These are phyloP conservation scores for Agrotis exclamationis DNA, from an alignment of 2,888 invertebrate genomes.

Conservation along the genomic window DNA sequence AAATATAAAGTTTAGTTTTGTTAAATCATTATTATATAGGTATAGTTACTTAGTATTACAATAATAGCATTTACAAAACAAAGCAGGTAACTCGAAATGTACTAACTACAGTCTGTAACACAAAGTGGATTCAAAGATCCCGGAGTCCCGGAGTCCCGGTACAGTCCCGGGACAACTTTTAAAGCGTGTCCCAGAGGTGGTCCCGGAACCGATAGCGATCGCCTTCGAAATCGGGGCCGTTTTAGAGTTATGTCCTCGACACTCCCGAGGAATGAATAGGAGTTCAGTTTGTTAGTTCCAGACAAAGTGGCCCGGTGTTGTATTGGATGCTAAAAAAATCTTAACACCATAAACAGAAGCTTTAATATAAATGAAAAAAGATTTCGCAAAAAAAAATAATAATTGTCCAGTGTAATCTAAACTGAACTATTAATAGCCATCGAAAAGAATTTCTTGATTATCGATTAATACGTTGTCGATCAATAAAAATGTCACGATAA, in stretches of 20 bases:
- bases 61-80: not conserved
- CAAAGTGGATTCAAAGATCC: constrained; percentile 53
- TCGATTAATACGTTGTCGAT: too few relatives aligned
- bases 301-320: constrained; percentile 23
- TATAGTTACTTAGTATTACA: not conserved
- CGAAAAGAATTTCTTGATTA: too few relatives aligned
- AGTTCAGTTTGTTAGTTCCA: constrained; percentile 33
- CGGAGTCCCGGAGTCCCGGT: constrained; percentile 16
- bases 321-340: not conserved
- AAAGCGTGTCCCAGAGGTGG: constrained; percentile 56
- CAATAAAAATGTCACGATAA: too few relatives aligned
- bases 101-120: constrained; percentile 51
- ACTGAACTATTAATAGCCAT: too few relatives aligned
- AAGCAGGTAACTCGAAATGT: not conserved
- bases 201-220: constrained; percentile 58
- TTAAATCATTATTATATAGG: too few relatives aligned
- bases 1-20: too few relatives aligned
- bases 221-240: constrained; percentile 38
- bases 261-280: constrained; percentile 36
- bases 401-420: too few relatives aligned
- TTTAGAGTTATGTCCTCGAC: constrained; percentile 47
- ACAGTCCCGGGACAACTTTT: constrained; percentile 57
- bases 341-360: not conserved
- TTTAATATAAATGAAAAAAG: too few relatives aligned
- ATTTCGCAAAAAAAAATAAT: too few relatives aligned